These are phyloP conservation scores for Hypena proboscidalis DNA, from an alignment of 2,888 invertebrate species.

Conservation along the genomic window DNA sequence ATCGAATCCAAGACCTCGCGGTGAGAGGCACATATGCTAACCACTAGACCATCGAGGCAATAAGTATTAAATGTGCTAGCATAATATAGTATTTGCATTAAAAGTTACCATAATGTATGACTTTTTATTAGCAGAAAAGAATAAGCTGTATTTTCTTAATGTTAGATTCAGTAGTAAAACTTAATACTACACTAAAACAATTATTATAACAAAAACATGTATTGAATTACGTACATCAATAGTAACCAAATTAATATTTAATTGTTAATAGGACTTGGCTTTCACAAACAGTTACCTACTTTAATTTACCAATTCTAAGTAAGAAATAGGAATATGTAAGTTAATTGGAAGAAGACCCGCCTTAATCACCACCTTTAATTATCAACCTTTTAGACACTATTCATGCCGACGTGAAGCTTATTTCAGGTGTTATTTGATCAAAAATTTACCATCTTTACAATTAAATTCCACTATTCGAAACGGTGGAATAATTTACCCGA, in stretches of 20 bases:
- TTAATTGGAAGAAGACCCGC: conserved; percentile 45
- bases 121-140: too few species aligned
- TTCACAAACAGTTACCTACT: conserved; percentile 23
- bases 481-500: conserved; percentile 60
- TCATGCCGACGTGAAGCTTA: conserved; percentile 68
- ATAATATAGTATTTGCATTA: too few species aligned
- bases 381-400: conserved; percentile 60
- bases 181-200: too few species aligned
- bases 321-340: conserved; percentile 39
- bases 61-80: too few species aligned
- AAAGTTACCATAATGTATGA: too few species aligned
- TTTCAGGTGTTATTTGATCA: conserved; percentile 82
- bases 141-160: too few species aligned
- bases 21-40: too few species aligned
- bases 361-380: conserved; percentile 64
- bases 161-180: too few species aligned
- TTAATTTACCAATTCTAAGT: conserved; percentile 27
- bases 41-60: too few species aligned
- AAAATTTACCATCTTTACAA: conserved; percentile 71
- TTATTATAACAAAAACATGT: too few species aligned
- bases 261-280: conserved; percentile 4
- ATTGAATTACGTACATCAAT: neutral
- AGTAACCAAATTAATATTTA: neutral
- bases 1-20: too few species aligned
- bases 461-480: conserved; percentile 63